Evolutionary conservation across 1,140 invertebrate species (phyloP), one percentile per base, ranked within the genome.

Genomic region (Zaprionus gabonicus): DNA sequence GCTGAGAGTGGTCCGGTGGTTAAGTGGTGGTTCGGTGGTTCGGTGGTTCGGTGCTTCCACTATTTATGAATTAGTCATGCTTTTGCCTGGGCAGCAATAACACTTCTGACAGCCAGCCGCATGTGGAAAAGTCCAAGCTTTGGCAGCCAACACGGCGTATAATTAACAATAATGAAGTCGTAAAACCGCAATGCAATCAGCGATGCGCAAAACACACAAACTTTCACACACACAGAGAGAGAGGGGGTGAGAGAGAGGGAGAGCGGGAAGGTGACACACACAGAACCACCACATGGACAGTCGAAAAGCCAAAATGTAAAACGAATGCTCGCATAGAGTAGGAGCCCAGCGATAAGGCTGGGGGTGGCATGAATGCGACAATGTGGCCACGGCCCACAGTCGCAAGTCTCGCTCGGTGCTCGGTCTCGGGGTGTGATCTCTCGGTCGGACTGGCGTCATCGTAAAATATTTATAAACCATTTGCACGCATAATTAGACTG

Each of bases 141-240:
- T 73, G 82, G 83, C 71, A 55, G 83, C 34, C 70, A 69, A 57
- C 83, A 64, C 64, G 73, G 72, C 85, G 72, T 82, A 85, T 90
- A 85, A 91, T 90, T 90, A 91, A 91, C 85, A 90, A 90, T 90
- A 90, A 90, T 91, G 86, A 90, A 90, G 82, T 90, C 85, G 82
- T 90, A 82, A 90, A 91, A 90, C 85, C 86, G 86, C 85, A 90
- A 85, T 85, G 85, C 85, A 90, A 90, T 90, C 85, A 90, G 82
- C 81, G 82, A 90, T 91, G 85, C 85, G 85, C 85, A 91, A 90
- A 90, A 85, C 86, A 90, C 79, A 79, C 81, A 78, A 55, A 72
- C 51, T 65, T 70, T 64, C 70, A 55, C 66, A 73, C 49, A 59
- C 34, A 41, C 27, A 55, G 6, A n/a, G 4, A 13, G 4, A 5